These are phyloP conservation scores for Plutella xylostella DNA, from an alignment of 2,888 invertebrate species.

Conservation along the genomic window DNA sequence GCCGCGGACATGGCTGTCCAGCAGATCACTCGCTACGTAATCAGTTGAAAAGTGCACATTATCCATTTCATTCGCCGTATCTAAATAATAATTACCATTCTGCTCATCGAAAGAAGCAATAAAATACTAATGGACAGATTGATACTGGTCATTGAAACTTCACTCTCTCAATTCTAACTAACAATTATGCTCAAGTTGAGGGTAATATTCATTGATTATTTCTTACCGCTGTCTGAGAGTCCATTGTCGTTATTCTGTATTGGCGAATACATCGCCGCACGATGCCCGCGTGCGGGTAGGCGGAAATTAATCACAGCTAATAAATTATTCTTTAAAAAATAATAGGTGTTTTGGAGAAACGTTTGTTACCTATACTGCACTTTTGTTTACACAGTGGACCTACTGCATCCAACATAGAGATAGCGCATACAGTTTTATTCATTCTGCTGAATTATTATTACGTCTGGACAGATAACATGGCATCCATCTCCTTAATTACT, in stretches of 20 bases:
- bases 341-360: no score
- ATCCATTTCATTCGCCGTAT: slow-evolving; percentile 52
- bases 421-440: no score
- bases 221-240: slow-evolving; percentile 59
- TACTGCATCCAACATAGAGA: no score
- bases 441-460: no score
- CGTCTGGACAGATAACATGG: no score
- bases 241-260: slow-evolving; percentile 53
- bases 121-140: slow-evolving; percentile 24
- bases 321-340: no score
- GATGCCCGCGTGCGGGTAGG: no score
- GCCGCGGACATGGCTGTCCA: slow-evolving; percentile 62
- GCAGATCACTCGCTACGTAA: slow-evolving; percentile 59
- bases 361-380: no score
- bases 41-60: slow-evolving; percentile 50
- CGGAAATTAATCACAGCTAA: no score
- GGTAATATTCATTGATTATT: no score
- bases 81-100: slow-evolving; percentile 45
- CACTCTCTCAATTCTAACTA: slow-evolving; percentile 9
- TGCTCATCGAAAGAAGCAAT: slow-evolving; percentile 47
- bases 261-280: slow-evolving; percentile 1
- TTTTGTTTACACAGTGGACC: no score
- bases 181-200: slow-evolving; percentile 22
- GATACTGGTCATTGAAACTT: slow-evolving; percentile 21
- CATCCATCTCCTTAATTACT: no score